phyloP scores from a whole-genome alignment of 2,797 vertebrate species.

The Coluber constrictor region DNA sequence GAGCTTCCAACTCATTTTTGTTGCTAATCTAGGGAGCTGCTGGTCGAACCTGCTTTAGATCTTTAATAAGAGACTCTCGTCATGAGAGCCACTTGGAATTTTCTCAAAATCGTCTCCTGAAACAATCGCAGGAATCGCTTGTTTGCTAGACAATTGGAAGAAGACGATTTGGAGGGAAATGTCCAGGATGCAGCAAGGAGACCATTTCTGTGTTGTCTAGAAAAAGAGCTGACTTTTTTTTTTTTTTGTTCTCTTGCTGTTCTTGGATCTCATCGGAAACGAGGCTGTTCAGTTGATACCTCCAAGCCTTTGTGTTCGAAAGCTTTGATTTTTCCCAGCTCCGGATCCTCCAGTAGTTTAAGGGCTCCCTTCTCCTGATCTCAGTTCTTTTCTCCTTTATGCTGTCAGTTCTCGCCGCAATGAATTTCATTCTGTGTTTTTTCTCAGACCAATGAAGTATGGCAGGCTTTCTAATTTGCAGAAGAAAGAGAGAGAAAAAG shows the following conservation, averaged over 20 bases:
- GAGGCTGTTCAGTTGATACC: slow-evolving; percentile 58
- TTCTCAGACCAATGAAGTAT: slow-evolving; percentile 39
- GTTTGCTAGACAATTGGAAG: neutral
- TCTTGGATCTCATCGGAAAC: slow-evolving; percentile 44
- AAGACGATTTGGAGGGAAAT: slow-evolving; percentile 14
- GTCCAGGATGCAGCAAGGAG: slow-evolving; percentile 7
- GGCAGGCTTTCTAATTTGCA: slow-evolving; percentile 41
- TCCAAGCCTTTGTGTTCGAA: slow-evolving; percentile 53
- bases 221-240: neutral
- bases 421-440: slow-evolving; percentile 46
- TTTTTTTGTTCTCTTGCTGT: slow-evolving; percentile 28
- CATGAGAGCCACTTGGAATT: neutral
- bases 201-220: slow-evolving; percentile 31
- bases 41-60: neutral
- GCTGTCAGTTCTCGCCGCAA: slow-evolving; percentile 46
- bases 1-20: neutral
- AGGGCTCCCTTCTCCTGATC: slow-evolving; percentile 57
- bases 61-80: neutral
- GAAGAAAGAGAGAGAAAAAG: too few species aligned
- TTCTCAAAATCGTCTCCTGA: neutral
- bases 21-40: neutral
- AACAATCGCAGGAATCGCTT: fast-evolving
- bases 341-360: slow-evolving; percentile 50
- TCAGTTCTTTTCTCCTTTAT: slow-evolving; percentile 50
- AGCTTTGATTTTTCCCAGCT: slow-evolving; percentile 66